These are phyloP conservation scores for Trichechus manatus DNA, from an alignment of 2,113 vertebrate genomes.

Conservation along the genomic window DNA sequence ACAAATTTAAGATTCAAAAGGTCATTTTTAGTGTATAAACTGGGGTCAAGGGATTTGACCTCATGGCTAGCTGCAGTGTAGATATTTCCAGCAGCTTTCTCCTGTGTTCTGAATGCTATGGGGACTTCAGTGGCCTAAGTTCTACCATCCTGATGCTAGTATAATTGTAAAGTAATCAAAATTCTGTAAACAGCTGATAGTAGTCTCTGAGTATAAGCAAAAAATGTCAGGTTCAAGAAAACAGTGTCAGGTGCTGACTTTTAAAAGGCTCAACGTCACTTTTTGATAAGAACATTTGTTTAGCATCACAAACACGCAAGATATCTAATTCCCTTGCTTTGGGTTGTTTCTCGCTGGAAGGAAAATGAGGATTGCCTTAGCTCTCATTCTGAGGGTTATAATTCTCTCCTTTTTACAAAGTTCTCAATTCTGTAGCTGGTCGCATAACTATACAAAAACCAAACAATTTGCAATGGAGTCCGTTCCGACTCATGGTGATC, in stretches of 20 bases:
- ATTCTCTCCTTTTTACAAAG: background rate
- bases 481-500: too few relatives aligned
- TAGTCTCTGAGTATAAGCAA: background rate
- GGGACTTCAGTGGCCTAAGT: background rate
- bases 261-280: slow-evolving; percentile 36
- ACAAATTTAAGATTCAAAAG: background rate
- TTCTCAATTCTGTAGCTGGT: background rate
- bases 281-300: slow-evolving; percentile 62
- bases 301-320: background rate
- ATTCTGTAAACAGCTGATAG: slow-evolving; percentile 34
- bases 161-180: slow-evolving; percentile 35
- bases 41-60: too few relatives aligned
- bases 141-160: background rate
- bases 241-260: slow-evolving; percentile 37
- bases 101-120: background rate
- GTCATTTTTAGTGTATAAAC: accelerated
- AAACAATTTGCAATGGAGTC: too few relatives aligned
- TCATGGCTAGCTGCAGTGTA: background rate
- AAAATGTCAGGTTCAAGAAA: slow-evolving; percentile 62
- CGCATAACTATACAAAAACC: background rate
- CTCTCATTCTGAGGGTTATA: background rate
- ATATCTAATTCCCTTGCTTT: background rate
- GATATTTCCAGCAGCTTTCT: background rate
- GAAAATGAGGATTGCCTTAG: background rate
- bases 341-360: background rate